phyloP scores from a whole-genome alignment of 2,888 invertebrate genomes.

The Harpalus rufipes region DNA sequence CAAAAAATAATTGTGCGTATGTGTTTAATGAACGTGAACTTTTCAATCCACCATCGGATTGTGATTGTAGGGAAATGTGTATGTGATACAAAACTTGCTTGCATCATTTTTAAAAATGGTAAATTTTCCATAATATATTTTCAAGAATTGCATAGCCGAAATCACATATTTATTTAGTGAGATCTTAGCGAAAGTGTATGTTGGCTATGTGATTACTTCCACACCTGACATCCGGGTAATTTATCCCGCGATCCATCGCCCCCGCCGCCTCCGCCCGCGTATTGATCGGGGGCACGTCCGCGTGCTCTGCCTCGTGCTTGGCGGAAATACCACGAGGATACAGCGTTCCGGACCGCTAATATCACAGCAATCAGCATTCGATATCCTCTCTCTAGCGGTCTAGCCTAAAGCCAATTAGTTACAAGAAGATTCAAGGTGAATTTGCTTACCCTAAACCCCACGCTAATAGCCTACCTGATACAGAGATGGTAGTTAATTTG shows the following conservation, averaged over 20 bases:
- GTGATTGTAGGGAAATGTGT: too few relatives aligned
- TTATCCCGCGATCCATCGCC: slow-evolving; percentile 26
- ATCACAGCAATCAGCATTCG: slow-evolving; percentile 32
- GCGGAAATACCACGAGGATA: slow-evolving; percentile 44
- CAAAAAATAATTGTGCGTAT: too few relatives aligned
- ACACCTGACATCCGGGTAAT: slow-evolving; percentile 56
- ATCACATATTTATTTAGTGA: too few relatives aligned
- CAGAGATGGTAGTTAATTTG: too few relatives aligned
- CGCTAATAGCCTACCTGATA: slow-evolving; percentile 11
- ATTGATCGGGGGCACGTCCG: slow-evolving; percentile 43
- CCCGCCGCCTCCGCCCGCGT: slow-evolving; percentile 17
- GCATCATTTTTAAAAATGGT: too few relatives aligned
- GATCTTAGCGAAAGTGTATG: not conserved
- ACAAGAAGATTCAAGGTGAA: slow-evolving; percentile 17
- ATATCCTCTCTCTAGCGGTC: not conserved
- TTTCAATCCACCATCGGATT: too few relatives aligned
- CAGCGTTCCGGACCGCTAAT: slow-evolving; percentile 29
- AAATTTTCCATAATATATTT: too few relatives aligned
- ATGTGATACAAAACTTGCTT: too few relatives aligned
- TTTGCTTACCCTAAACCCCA: slow-evolving; percentile 5
- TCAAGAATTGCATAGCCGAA: too few relatives aligned
- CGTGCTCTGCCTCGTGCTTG: slow-evolving; percentile 34
- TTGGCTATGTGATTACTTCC: slow-evolving; percentile 50
- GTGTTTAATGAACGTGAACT: too few relatives aligned
- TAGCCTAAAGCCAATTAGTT: slow-evolving; percentile 12